Conservation (phyloP, 2,888 invertebrate species). For the Brachynemurus nebulosus region DNA sequence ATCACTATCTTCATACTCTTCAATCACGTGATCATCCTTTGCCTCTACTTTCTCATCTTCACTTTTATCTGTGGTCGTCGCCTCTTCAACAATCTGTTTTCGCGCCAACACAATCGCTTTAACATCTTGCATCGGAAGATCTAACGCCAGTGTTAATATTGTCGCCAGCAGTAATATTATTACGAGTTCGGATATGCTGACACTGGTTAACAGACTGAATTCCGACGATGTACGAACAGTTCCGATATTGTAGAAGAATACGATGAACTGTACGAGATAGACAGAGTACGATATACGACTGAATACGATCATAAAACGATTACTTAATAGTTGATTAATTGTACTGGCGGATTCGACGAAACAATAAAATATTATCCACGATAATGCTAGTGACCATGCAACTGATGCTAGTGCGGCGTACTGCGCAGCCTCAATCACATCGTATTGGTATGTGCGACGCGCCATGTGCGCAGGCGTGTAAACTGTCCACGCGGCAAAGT, state of each 20-base stretch:
- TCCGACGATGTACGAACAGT: slow-evolving; percentile 43
- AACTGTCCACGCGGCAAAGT: slow-evolving; percentile 38
- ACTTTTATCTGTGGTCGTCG: no score
- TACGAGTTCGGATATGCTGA: slow-evolving; percentile 27
- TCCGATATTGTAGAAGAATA: slow-evolving; percentile 50
- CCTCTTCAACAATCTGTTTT: no score
- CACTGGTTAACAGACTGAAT: slow-evolving; percentile 42
- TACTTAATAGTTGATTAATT: slow-evolving; percentile 31
- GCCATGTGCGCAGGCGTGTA: slow-evolving; percentile 46
- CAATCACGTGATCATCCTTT: no score
- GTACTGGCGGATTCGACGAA: slow-evolving; percentile 39
- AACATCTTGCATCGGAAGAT: slow-evolving; percentile 49
- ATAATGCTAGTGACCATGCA: slow-evolving; percentile 42
- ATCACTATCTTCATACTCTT: no score
- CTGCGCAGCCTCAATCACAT: slow-evolving; percentile 42
- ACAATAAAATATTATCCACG: slow-evolving; percentile 51
- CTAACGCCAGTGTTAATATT: slow-evolving; percentile 44
- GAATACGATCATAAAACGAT: slow-evolving; percentile 41
- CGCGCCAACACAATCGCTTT: no score
- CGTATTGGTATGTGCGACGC: slow-evolving; percentile 43
- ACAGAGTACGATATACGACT: slow-evolving; percentile 53
- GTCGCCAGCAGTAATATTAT: slow-evolving; percentile 27
- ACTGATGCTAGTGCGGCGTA: slow-evolving; percentile 51
- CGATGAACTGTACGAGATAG: slow-evolving; percentile 49
- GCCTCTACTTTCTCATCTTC: no score